Evolutionary conservation across 2,797 vertebrate genomes (phyloP).

Genomic region (Eulemur mongoz): DNA sequence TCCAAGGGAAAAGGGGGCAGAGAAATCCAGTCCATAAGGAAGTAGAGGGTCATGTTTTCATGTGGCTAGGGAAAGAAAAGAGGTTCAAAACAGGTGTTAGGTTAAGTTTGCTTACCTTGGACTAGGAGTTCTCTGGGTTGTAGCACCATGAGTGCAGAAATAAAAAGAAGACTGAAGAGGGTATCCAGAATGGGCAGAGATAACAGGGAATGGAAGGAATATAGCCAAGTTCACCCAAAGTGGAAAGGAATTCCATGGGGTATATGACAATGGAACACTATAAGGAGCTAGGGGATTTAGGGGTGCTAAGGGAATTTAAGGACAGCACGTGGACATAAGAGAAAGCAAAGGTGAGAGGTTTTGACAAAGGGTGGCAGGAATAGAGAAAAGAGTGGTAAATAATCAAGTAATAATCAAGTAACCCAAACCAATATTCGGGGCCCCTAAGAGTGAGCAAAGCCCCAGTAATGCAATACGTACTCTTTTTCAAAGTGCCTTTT

Average conservation of each 20-base stretch:
- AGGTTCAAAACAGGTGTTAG: neutral
- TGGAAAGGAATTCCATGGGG: neutral
- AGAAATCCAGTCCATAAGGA: neutral
- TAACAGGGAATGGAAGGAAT: neutral
- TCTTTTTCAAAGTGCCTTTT: neutral
- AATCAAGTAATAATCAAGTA: slow-evolving; percentile 2
- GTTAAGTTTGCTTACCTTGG: neutral
- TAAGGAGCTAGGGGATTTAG: neutral
- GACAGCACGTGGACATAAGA: neutral
- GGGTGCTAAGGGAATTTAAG: neutral
- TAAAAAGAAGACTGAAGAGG: neutral
- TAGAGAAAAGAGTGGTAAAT: neutral
- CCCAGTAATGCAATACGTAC: neutral
- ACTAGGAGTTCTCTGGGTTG: neutral
- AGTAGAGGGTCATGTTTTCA: neutral
- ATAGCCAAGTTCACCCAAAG: neutral
- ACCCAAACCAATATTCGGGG: neutral
- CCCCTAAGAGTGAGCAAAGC: neutral
- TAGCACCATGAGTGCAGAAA: neutral
- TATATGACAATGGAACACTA: neutral
- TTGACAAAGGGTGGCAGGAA: neutral
- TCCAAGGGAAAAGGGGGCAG: neutral
- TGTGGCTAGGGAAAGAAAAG: slow-evolving; percentile 1
- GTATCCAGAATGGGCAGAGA: neutral
- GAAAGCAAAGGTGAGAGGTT: neutral